Conservation (phyloP, 2,888 invertebrate species). For the Scaptomyza polygonia region DNA sequence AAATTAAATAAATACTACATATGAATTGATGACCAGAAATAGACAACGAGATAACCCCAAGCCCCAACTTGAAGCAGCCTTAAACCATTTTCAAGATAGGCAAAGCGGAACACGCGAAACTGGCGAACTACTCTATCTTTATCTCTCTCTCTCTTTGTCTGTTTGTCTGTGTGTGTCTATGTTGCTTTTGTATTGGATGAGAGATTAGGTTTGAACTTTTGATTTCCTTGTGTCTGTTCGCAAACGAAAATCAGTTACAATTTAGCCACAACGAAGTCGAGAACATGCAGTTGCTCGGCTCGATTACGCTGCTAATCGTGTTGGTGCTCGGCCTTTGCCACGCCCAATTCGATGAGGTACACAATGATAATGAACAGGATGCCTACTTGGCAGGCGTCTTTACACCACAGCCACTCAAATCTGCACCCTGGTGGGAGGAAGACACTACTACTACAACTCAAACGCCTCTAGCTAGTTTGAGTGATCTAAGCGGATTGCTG, state of each 20-base stretch:
- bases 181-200: constrained; percentile 19
- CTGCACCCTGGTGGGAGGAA: constrained; percentile 37
- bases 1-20: constrained; percentile 1
- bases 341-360: constrained; percentile 30
- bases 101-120: constrained; percentile 4
- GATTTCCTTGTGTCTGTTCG: constrained; percentile 43
- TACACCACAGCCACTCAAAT: constrained; percentile 41
- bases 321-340: constrained; percentile 35
- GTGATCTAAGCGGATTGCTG: constrained; percentile 67
- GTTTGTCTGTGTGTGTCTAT: not conserved
- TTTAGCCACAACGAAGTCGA: constrained; percentile 43
- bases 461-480: constrained; percentile 60
- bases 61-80: constrained; percentile 22
- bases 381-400: constrained; percentile 34
- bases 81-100: constrained; percentile 31
- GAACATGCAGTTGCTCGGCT: constrained; percentile 59
- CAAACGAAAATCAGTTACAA: constrained; percentile 57
- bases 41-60: constrained; percentile 47
- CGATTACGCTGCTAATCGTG: constrained; percentile 20
- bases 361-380: constrained; percentile 28
- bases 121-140: constrained; percentile 13
- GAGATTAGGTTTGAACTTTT: constrained; percentile 66
- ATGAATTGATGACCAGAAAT: constrained; percentile 26
- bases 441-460: no score
- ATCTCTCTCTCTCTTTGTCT: constrained; percentile 3